phyloP scores from a whole-genome alignment of 2,113 vertebrate genomes.

The Charina bottae region DNA sequence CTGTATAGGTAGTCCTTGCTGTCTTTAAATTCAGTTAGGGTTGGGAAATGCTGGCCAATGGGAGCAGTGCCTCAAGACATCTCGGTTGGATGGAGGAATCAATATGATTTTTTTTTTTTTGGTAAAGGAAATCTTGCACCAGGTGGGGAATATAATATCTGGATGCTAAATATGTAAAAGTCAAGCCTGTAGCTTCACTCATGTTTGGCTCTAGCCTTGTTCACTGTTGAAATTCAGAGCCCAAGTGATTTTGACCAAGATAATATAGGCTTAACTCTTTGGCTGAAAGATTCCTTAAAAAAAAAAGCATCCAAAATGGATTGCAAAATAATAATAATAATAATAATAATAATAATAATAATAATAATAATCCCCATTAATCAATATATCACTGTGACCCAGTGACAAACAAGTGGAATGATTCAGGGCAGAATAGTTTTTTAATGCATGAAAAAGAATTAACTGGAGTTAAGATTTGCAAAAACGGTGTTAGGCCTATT shows the following conservation, averaged over 20 bases:
- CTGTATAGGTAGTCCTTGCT: background rate
- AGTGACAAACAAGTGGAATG: background rate
- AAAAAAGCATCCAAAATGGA: background rate
- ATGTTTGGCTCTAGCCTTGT: background rate
- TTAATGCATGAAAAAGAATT: background rate
- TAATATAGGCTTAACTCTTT: background rate
- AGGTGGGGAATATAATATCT: background rate
- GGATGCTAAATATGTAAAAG: background rate
- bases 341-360: too few species aligned
- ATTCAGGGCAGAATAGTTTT: background rate
- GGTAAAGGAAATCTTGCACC: background rate
- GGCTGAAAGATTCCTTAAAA: background rate
- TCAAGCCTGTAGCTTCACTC: background rate
- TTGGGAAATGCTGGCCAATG: background rate
- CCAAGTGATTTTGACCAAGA: background rate
- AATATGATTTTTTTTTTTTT: background rate
- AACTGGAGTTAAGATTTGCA: background rate
- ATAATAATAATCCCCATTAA: background rate
- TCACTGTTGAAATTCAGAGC: background rate
- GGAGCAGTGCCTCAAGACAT: background rate
- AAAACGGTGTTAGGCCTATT: background rate
- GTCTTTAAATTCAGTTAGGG: background rate
- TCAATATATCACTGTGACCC: background rate
- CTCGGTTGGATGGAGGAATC: background rate
- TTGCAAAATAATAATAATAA: too few species aligned